These are phyloP conservation scores for Eucidaris tribuloides DNA, from an alignment of 35 echinoderm and acorn worm genomes.

Conservation along the genomic window DNA sequence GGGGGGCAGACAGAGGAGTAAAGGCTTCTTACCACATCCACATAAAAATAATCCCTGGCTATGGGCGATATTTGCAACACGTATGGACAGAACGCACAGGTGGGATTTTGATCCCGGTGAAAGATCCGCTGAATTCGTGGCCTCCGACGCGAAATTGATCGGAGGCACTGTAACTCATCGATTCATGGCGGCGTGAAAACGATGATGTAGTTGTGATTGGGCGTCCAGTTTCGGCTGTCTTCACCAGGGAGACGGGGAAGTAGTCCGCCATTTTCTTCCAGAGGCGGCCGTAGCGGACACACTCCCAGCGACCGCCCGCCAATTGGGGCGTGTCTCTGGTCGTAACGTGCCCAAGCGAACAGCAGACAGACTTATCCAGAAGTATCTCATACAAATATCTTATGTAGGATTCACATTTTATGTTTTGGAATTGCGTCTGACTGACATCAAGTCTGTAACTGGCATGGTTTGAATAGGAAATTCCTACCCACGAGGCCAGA, in stretches of 20 bases:
- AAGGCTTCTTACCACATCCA: too few relatives aligned
- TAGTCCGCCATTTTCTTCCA: constrained; percentile 74
- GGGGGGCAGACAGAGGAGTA: too few relatives aligned
- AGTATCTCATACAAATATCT: too few relatives aligned
- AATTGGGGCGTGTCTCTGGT: constrained; percentile 48
- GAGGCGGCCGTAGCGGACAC: constrained; percentile 33
- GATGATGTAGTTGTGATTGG: constrained; percentile 58
- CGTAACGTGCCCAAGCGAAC: constrained; percentile 55
- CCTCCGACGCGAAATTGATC: constrained; percentile 79
- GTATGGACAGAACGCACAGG: constrained; percentile 39
- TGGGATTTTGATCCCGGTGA: constrained; percentile 73
- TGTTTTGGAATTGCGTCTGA: too few relatives aligned
- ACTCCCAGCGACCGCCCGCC: constrained; percentile 60
- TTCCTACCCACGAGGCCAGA: too few relatives aligned
- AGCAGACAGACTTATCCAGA: constrained; percentile 37
- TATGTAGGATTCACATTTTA: too few relatives aligned
- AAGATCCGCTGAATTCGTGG: constrained; percentile 49
- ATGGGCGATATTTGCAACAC: constrained; percentile 72
- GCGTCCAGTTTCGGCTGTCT: constrained; percentile 82
- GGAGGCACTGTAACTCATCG: constrained; percentile 74
- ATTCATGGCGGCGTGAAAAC: constrained; percentile 85
- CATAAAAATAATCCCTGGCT: constrained; percentile 75
- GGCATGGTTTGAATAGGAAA: too few relatives aligned
- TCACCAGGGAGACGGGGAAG: constrained; percentile 68
- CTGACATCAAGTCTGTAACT: too few relatives aligned